These are phyloP conservation scores for Mamestra brassicae DNA, from an alignment of 2,888 invertebrate genomes.

Conservation along the genomic window DNA sequence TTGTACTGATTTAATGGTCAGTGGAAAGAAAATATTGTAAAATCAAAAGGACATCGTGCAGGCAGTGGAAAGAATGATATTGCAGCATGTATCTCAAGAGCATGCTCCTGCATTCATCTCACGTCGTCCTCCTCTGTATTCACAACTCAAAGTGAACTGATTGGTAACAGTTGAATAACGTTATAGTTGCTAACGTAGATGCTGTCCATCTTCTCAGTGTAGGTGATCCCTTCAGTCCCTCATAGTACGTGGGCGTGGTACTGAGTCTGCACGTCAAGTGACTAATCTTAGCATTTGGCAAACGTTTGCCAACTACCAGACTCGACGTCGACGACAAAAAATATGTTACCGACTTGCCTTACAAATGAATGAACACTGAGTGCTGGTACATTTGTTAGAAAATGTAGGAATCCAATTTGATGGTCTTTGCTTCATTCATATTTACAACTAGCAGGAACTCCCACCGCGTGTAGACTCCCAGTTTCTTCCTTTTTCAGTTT, in stretches of 20 bases:
- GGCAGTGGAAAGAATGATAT: not conserved
- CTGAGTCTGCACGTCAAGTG: slow-evolving; percentile 42
- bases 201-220: not conserved
- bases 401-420: not conserved
- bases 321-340: slow-evolving; percentile 37
- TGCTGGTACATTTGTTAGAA: not conserved
- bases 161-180: slow-evolving; percentile 33
- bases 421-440: too few species aligned
- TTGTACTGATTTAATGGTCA: not conserved
- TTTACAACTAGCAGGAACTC: not conserved
- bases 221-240: slow-evolving; percentile 13
- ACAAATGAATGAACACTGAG: slow-evolving; percentile 11
- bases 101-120: slow-evolving; percentile 2
- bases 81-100: slow-evolving; percentile 13
- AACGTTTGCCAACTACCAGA: slow-evolving; percentile 25
- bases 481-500: not conserved
- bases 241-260: slow-evolving; percentile 13
- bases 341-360: not conserved
- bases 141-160: not conserved
- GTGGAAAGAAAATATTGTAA: not conserved
- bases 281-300: slow-evolving; percentile 60
- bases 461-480: not conserved
- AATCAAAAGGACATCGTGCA: not conserved
- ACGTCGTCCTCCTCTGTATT: slow-evolving; percentile 3
- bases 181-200: slow-evolving; percentile 4